phyloP scores from a whole-genome alignment of 2,797 vertebrate genomes.

The Dipus sagitta region DNA sequence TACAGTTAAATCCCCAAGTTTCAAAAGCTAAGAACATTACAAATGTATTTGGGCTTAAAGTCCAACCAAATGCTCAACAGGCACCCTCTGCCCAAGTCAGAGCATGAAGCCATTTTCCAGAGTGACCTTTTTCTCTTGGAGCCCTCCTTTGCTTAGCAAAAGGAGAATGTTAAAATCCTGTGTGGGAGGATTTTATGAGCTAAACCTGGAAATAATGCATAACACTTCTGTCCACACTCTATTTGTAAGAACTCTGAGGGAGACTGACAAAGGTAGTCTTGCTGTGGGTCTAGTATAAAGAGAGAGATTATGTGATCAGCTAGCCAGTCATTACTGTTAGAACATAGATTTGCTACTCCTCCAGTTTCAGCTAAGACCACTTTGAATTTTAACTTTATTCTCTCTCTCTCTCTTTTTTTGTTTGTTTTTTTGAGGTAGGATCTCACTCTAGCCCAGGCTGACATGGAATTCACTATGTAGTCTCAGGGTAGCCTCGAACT shows the following conservation, averaged over 20 bases:
- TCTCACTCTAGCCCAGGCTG: no score
- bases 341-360: no score
- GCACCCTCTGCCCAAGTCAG: not conserved
- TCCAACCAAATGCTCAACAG: not conserved
- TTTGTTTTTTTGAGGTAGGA: no score
- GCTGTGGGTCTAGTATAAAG: not conserved
- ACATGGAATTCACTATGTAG: no score
- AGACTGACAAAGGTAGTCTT: not conserved
- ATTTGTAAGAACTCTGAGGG: not conserved
- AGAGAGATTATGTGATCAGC: not conserved
- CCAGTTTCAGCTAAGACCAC: no score
- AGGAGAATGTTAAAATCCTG: not conserved
- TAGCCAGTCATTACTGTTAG: not conserved
- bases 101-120: not conserved
- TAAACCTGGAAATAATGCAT: not conserved
- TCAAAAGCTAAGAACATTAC: not conserved
- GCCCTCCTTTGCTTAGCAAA: not conserved
- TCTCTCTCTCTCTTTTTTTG: no score
- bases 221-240: not conserved
- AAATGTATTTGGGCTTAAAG: not conserved
- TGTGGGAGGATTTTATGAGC: not conserved
- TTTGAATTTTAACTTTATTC: no score
- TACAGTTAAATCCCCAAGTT: not conserved
- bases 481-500: no score
- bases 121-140: not conserved